Evolutionary conservation across 2,113 vertebrate species (phyloP).

Genomic region (Gopherus flavomarginatus): DNA sequence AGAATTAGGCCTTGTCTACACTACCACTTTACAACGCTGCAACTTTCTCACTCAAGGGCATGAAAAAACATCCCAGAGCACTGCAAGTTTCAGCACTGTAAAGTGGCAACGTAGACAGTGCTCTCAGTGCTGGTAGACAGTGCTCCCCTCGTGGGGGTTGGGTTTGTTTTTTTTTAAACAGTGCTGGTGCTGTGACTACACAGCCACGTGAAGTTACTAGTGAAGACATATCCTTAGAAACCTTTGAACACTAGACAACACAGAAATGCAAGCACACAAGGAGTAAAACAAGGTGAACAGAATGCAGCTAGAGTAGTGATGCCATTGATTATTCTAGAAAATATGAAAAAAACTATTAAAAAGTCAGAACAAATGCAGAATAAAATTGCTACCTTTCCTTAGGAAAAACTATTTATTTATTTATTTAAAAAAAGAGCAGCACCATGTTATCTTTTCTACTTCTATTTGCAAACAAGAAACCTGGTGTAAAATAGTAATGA

Average conservation of each 20-base stretch:
- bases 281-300: background rate
- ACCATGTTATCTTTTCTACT: background rate
- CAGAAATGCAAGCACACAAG: background rate
- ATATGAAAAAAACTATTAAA: background rate
- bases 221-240: background rate
- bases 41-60: too few relatives aligned
- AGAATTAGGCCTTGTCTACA: background rate
- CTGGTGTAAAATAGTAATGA: background rate
- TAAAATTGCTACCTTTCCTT: background rate
- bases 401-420: too few relatives aligned
- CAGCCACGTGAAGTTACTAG: too few relatives aligned
- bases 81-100: too few relatives aligned
- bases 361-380: fast-evolving
- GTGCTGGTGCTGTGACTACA: too few relatives aligned
- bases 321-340: background rate
- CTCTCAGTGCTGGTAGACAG: too few relatives aligned
- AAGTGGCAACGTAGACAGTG: too few relatives aligned
- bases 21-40: too few relatives aligned
- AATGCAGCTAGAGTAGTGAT: background rate
- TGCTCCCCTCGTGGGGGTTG: too few relatives aligned
- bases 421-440: background rate
- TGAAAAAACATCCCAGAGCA: too few relatives aligned
- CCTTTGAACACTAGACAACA: background rate
- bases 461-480: background rate
- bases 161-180: too few relatives aligned